phyloP scores from a whole-genome alignment of 2,797 vertebrate species.

The Rhinatrema bivittatum region DNA sequence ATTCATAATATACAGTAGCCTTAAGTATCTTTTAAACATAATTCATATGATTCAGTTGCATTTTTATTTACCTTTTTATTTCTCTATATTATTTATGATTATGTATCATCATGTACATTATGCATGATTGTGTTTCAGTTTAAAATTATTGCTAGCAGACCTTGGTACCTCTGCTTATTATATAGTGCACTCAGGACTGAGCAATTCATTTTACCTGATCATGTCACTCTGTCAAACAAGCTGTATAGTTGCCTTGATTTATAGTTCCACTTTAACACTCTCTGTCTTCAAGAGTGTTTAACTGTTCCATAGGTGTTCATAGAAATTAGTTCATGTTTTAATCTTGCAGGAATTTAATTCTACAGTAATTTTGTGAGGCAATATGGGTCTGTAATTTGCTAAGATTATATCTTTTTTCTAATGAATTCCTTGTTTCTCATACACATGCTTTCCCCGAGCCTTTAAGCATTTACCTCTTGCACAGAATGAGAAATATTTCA shows the following conservation, averaged over 20 bases:
- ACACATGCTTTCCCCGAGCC: slow-evolving; percentile 2
- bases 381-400: slow-evolving; percentile 3
- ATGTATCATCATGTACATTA: slow-evolving; percentile 19
- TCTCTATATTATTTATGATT: slow-evolving; percentile 16
- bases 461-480: not conserved
- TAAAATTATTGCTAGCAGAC: slow-evolving; percentile 27
- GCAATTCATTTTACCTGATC: slow-evolving; percentile 23
- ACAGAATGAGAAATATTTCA: slow-evolving; percentile 14
- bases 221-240: slow-evolving; percentile 10
- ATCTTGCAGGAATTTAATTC: slow-evolving; percentile 10
- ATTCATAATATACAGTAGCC: too few relatives aligned
- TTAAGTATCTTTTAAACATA: too few relatives aligned
- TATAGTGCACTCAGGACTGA: slow-evolving; percentile 4
- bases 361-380: not conserved
- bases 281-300: slow-evolving; percentile 6
- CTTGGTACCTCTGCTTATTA: slow-evolving; percentile 30
- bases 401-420: not conserved
- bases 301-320: slow-evolving; percentile 24
- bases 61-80: slow-evolving; percentile 4
- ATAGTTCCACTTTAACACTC: slow-evolving; percentile 11
- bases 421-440: not conserved
- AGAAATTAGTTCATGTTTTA: not conserved
- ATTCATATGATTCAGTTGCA: too few relatives aligned
- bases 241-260: slow-evolving; percentile 26
- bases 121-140: slow-evolving; percentile 29